These are phyloP conservation scores for Tenthredo mesomela DNA, from an alignment of 2,888 invertebrate species.

Conservation along the genomic window DNA sequence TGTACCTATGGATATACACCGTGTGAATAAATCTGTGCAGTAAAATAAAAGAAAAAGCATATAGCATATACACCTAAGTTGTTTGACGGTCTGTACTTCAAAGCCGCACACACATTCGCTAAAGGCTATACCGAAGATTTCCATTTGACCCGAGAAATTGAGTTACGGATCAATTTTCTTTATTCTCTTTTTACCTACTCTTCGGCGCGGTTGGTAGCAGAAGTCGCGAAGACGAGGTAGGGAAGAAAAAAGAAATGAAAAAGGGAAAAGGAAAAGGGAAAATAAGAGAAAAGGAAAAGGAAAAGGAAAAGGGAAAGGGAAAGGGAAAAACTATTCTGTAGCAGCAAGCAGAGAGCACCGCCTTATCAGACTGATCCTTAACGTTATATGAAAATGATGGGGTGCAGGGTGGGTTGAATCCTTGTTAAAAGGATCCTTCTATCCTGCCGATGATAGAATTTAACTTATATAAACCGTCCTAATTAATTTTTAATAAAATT, in stretches of 20 bases:
- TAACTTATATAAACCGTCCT: neutral
- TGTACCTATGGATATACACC: neutral
- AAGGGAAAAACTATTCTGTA: neutral
- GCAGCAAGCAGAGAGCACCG: neutral
- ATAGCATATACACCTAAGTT: neutral
- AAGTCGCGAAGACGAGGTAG: neutral
- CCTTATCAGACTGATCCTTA: neutral
- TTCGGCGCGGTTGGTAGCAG: too few species aligned
- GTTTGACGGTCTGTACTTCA: neutral
- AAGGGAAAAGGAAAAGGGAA: neutral
- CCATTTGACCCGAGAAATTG: conserved; percentile 31
- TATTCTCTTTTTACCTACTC: too few species aligned
- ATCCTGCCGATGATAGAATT: neutral
- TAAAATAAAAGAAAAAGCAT: neutral
- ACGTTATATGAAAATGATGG: neutral
- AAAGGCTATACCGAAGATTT: neutral
- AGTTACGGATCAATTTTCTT: conserved; percentile 37
- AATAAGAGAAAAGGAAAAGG: neutral
- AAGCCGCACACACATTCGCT: neutral
- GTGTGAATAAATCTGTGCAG: neutral
- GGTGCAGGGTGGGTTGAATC: neutral
- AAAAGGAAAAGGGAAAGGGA: neutral
- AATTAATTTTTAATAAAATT: neutral
- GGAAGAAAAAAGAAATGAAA: neutral
- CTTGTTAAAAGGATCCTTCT: neutral